Evolutionary conservation across 2,797 vertebrate species (phyloP).

Genomic region (Chrosomus eos): DNA sequence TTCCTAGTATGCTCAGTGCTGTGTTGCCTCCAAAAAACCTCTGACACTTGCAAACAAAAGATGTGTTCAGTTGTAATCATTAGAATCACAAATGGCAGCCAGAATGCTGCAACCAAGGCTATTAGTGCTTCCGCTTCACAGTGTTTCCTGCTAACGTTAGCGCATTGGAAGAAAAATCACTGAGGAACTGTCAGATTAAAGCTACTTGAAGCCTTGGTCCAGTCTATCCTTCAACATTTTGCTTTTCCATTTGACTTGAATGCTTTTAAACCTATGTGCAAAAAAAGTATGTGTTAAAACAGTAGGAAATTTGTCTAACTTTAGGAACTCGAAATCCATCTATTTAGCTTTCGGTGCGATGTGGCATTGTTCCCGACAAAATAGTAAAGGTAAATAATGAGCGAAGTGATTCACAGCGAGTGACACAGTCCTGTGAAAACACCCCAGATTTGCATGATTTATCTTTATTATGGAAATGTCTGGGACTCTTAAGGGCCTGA

Average conservation of each 20-base stretch:
- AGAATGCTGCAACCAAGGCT: slow-evolving; percentile 4
- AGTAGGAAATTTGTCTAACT: slow-evolving; percentile 59
- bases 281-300: slow-evolving; percentile 40
- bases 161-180: neutral
- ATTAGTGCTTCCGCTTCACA: slow-evolving; percentile 10
- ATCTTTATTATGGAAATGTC: slow-evolving; percentile 71
- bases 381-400: slow-evolving; percentile 73
- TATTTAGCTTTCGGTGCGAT: slow-evolving; percentile 51
- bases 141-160: neutral
- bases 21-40: slow-evolving; percentile 33
- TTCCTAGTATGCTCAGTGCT: slow-evolving; percentile 10
- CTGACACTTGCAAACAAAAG: slow-evolving; percentile 46
- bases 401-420: slow-evolving; percentile 60
- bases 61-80: slow-evolving; percentile 46
- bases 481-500: slow-evolving; percentile 61
- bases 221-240: neutral
- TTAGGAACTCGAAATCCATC: slow-evolving; percentile 48
- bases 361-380: slow-evolving; percentile 55
- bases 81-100: slow-evolving; percentile 36
- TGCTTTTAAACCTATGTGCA: slow-evolving; percentile 10
- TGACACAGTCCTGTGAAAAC: slow-evolving; percentile 61
- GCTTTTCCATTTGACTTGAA: neutral
- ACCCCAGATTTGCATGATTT: slow-evolving; percentile 71
- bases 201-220: neutral
- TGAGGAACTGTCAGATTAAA: neutral